Evolutionary conservation across 2,113 vertebrate species (phyloP), one percentile per base, ranked within the genome.

Genomic region (Dicerorhinus sumatrensis): DNA sequence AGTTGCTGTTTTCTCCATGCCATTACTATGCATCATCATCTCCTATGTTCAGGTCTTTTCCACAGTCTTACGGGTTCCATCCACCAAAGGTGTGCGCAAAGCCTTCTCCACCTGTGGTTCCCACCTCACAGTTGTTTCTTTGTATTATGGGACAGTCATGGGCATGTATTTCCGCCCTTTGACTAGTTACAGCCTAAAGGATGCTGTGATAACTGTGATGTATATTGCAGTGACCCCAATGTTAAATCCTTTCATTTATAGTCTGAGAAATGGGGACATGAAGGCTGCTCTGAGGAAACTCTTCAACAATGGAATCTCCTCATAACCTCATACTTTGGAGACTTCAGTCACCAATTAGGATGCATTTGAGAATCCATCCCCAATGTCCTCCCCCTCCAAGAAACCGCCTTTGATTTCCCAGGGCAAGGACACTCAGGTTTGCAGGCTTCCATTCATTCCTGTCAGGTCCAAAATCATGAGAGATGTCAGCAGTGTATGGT

Each of bases 201-300:
- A 97, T 29, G 94, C 72, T n/a, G 36, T 84, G n/a, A 27, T 89
- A 8, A 96, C 94, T 8, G 56, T 93, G 6, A 93, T 97, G 96
- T 98, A 97, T 23, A 93, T 85, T 0, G 58, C 81, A 18, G 67
- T 97, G 42, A 97, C 46, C 3, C 96, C 97, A 9, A 81, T 96
- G 96, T 54, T 97, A 72, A 98, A 97, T 65, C 97, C 94, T 85
- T 98, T 98, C 72, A 96, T 97, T 67, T 97, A 92, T 1, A 97
- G 89, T 76, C 65, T 97, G 72, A 95, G 92, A 92, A 97, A 97
- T 36, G 36, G 25, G 10, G 89, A 88, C 27, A 91, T 96, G 85
- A 95, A 98, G 17, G 77, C 10, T 46, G 96, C 94, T 13, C 56
- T 89, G 54, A 18, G 33, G 33, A 93, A 94, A 62, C 31, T 83